Conservation (phyloP, 2,113 vertebrate species). For the Candoia aspera region DNA sequence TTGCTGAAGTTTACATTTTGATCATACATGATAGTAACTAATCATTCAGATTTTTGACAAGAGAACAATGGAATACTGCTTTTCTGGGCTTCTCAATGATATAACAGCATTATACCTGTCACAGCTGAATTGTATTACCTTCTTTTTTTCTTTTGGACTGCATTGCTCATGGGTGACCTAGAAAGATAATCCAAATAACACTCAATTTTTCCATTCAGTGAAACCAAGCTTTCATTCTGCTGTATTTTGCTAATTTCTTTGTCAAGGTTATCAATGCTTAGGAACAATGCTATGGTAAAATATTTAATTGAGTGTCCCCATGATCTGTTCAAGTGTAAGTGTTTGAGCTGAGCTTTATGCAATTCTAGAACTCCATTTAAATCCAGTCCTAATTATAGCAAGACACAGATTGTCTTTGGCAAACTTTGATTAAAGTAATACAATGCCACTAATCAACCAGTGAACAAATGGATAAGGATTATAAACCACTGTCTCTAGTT, state of each 20-base stretch:
- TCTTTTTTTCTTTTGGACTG: constrained; percentile 3
- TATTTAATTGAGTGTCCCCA: fast-evolving
- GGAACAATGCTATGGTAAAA: neutral
- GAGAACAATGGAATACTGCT: neutral
- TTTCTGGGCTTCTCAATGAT: neutral
- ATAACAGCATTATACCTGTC: neutral
- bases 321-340: neutral
- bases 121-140: neutral
- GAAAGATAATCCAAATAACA: constrained; percentile 8
- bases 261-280: constrained; percentile 8
- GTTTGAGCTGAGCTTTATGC: neutral
- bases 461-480: neutral
- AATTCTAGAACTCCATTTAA: constrained; percentile 11
- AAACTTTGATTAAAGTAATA: constrained; percentile 6
- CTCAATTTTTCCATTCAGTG: neutral
- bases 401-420: neutral
- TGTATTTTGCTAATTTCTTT: neutral
- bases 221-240: neutral
- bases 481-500: neutral
- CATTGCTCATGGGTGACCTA: constrained; percentile 1
- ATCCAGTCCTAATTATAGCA: neutral
- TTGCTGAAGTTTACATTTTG: neutral
- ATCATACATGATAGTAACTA: neutral
- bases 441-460: neutral
- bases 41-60: neutral